Percentiles rank a stretch among this genome's conserved stretches.
Conservation (phyloP, 64 coral and sea anemone species). For the Montipora sp. region DNA sequence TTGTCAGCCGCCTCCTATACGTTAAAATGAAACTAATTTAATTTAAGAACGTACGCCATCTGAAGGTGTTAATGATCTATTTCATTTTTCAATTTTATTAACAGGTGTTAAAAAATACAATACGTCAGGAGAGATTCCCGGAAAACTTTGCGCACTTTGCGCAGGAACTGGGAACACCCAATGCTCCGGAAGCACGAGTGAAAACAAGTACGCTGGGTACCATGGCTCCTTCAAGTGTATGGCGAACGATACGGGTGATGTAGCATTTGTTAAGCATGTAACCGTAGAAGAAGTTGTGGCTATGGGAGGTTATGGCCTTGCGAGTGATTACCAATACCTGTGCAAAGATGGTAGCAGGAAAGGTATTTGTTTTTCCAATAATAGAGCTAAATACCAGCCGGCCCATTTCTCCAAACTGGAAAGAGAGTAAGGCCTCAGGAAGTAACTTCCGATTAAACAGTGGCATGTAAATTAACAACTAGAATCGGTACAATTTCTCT, state of each 20-base stretch:
- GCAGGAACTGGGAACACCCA: not conserved
- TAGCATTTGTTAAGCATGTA: constrained; percentile 75
- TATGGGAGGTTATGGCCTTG: constrained; percentile 5
- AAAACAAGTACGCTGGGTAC: constrained; percentile 29
- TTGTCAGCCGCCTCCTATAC: too few species aligned
- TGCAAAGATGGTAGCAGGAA: constrained; percentile 37
- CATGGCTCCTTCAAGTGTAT: constrained; percentile 76
- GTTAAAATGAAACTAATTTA: not conserved
- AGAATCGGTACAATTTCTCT: too few species aligned
- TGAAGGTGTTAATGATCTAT: not conserved
- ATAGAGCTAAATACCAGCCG: not conserved
- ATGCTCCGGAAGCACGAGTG: not conserved
- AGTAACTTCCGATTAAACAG: too few species aligned
- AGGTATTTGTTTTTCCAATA: not conserved
- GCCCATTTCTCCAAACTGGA: too few species aligned
- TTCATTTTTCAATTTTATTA: not conserved
- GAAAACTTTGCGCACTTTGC: constrained; percentile 69
- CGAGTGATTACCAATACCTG: constrained; percentile 71
- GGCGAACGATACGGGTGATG: constrained; percentile 35
- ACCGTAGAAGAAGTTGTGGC: constrained; percentile 43
- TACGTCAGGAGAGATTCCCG: not conserved
- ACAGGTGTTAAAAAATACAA: not conserved
- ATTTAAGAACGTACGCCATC: too few species aligned
- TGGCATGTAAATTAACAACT: too few species aligned
- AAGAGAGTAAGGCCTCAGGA: too few species aligned